These are phyloP conservation scores for Temnothorax ravouxi DNA, from an alignment of 2,888 invertebrate species.

Conservation along the genomic window DNA sequence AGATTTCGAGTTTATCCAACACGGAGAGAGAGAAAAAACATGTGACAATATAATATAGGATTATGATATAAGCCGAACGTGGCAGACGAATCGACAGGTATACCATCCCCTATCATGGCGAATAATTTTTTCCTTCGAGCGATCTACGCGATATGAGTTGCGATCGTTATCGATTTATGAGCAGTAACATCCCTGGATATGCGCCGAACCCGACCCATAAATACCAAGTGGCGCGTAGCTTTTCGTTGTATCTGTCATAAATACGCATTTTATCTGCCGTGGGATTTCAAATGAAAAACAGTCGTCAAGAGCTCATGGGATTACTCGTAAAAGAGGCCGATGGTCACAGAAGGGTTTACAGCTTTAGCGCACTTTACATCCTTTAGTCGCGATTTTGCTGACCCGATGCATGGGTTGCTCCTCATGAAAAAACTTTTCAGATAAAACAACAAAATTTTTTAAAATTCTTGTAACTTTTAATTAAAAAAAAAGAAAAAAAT, in stretches of 20 bases:
- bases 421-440: slow-evolving; percentile 25
- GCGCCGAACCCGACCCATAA: slow-evolving; percentile 74
- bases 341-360: slow-evolving; percentile 49
- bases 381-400: slow-evolving; percentile 24
- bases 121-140: slow-evolving; percentile 61
- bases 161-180: slow-evolving; percentile 82
- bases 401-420: background rate
- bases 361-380: background rate
- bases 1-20: background rate
- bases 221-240: slow-evolving; percentile 70
- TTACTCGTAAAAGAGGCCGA: slow-evolving; percentile 79
- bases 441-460: background rate
- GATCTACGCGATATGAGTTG: slow-evolving; percentile 66
- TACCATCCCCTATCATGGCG: slow-evolving; percentile 21
- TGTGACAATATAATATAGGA: background rate
- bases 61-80: background rate
- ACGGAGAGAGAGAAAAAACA: background rate
- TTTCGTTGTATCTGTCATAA: slow-evolving; percentile 80
- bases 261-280: slow-evolving; percentile 82
- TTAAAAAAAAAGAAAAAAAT: background rate
- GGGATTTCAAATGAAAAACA: slow-evolving; percentile 84
- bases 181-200: slow-evolving; percentile 40
- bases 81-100: slow-evolving; percentile 16
- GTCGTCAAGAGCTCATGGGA: slow-evolving; percentile 83
- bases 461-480: background rate